These are phyloP conservation scores for Glomeris marginata DNA, from an alignment of 2,888 invertebrate species.

Conservation along the genomic window DNA sequence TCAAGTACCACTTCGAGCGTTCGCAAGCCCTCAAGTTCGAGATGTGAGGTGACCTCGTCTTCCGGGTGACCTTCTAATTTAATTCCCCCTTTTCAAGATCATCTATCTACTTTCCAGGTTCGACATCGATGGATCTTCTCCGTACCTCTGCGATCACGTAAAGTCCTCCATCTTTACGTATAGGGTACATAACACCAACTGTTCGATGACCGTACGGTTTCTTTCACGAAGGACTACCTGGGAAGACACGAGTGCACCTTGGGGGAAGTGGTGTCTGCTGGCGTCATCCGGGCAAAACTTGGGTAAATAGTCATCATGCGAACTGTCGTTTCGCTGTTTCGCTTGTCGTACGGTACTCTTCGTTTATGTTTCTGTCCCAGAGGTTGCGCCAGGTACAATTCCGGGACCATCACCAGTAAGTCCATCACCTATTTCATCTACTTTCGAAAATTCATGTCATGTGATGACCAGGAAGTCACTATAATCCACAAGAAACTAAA, in stretches of 20 bases:
- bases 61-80: too few relatives aligned
- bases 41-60: slow-evolving; percentile 20
- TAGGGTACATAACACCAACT: slow-evolving; percentile 35
- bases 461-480: too few relatives aligned
- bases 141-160: slow-evolving; percentile 10
- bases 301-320: slow-evolving; percentile 11
- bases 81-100: too few relatives aligned
- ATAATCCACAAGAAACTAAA: too few relatives aligned
- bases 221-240: slow-evolving; percentile 27
- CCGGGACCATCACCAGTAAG: too few relatives aligned
- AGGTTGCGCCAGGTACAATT: too few relatives aligned
- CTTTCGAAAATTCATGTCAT: too few relatives aligned
- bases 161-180: slow-evolving; percentile 28
- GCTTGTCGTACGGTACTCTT: neutral
- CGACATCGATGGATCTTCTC: neutral
- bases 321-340: too few relatives aligned
- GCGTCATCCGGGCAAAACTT: slow-evolving; percentile 3
- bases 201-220: slow-evolving; percentile 36
- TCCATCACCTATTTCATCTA: slow-evolving; percentile 5
- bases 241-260: slow-evolving; percentile 38
- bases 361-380: too few relatives aligned
- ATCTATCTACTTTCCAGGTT: too few relatives aligned
- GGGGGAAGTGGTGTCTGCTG: slow-evolving; percentile 31
- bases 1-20: slow-evolving; percentile 33
- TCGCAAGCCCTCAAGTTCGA: slow-evolving; percentile 32